Conservation (phyloP, 2,797 vertebrate species). For the Lophotriccus pileatus region DNA sequence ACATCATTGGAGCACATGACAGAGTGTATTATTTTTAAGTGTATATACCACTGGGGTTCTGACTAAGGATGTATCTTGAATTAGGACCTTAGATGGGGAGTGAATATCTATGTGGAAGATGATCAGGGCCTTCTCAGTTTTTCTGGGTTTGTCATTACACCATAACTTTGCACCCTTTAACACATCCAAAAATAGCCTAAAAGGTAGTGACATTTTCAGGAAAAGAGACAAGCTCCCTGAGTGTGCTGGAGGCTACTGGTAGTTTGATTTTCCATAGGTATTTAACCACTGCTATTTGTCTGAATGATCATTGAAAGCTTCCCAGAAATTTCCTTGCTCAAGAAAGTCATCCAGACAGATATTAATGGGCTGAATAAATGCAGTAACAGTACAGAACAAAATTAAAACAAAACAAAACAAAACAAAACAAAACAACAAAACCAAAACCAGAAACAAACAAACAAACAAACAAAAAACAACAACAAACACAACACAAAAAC, state of each 20-base stretch:
- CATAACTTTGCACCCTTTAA: neutral
- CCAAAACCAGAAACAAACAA: too few species aligned
- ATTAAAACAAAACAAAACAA: neutral
- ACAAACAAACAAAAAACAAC: too few species aligned
- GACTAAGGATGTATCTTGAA: neutral
- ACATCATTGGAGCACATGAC: neutral
- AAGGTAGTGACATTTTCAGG: neutral
- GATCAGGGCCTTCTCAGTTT: neutral
- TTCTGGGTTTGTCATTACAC: neutral
- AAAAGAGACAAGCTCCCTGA: neutral
- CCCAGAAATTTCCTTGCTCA: neutral
- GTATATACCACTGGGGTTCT: neutral
- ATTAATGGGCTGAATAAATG: neutral
- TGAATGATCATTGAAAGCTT: neutral
- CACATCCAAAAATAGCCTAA: neutral
- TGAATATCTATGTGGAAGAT: neutral
- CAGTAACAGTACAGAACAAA: neutral
- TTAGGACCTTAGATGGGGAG: neutral
- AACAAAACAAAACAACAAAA: neutral
- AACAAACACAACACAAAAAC: too few species aligned
- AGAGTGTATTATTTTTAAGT: neutral
- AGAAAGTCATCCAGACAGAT: neutral
- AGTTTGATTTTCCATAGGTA: neutral
- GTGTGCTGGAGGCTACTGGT: neutral
- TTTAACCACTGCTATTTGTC: neutral